These are phyloP conservation scores for Monochamus saltuarius DNA, from an alignment of 1,140 invertebrate species.

Conservation along the genomic window DNA sequence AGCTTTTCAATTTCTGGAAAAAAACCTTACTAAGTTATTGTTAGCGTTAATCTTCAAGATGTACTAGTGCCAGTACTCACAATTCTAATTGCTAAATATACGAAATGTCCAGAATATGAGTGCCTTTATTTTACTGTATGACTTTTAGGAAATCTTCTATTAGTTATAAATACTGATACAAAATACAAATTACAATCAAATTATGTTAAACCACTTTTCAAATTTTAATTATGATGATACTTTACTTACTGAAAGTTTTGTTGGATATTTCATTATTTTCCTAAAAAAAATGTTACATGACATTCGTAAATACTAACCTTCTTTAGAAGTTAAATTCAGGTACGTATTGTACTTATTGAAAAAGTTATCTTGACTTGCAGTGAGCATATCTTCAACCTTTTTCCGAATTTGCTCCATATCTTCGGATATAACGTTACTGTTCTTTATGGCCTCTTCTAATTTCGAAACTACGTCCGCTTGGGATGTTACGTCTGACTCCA, in stretches of 20 bases:
- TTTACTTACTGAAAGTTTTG: neutral
- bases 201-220: neutral
- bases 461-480: constrained; percentile 23
- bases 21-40: neutral
- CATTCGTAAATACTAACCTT: constrained; percentile 34
- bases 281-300: too few species aligned
- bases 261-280: constrained; percentile 1
- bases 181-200: too few species aligned
- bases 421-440: constrained; percentile 53
- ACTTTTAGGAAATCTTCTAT: too few species aligned
- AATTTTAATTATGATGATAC: neutral
- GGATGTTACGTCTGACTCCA: constrained; percentile 28
- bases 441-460: constrained; percentile 51
- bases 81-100: neutral
- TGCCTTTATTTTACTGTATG: too few species aligned
- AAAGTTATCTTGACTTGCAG: constrained; percentile 52
- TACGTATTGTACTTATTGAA: constrained; percentile 44
- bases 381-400: constrained; percentile 55
- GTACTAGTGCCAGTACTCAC: neutral
- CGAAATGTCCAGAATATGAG: too few species aligned
- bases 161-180: too few species aligned
- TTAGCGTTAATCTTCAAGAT: neutral
- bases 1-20: constrained; percentile 15
- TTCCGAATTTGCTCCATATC: constrained; percentile 57
- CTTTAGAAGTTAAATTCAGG: constrained; percentile 40